Percentiles rank a stretch among this genome's conserved stretches.
Conservation (phyloP, 2,888 invertebrate species). For the Thereva unica region DNA sequence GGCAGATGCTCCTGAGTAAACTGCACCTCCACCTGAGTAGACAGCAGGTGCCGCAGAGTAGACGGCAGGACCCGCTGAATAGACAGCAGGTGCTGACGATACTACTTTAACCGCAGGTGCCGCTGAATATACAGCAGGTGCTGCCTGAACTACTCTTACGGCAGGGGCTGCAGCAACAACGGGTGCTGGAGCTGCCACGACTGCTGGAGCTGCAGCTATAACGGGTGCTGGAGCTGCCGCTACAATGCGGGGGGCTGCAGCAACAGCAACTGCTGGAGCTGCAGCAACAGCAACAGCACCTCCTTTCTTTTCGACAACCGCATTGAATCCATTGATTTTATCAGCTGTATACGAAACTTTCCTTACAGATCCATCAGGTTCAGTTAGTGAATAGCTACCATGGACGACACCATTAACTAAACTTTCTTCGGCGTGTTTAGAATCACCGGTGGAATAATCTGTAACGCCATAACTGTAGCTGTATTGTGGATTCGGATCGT, state of each 20-base stretch:
- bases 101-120: slow-evolving; percentile 45
- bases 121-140: slow-evolving; percentile 46
- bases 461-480: slow-evolving; percentile 71
- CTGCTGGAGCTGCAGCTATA: slow-evolving; percentile 43
- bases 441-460: slow-evolving; percentile 67
- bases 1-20: slow-evolving; percentile 41
- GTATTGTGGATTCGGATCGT: slow-evolving; percentile 63
- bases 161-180: slow-evolving; percentile 41
- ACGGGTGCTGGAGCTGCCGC: slow-evolving; percentile 24
- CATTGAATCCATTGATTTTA: slow-evolving; percentile 70
- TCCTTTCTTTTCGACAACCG: slow-evolving; percentile 64
- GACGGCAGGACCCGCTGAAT: slow-evolving; percentile 38
- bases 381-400: slow-evolving; percentile 66
- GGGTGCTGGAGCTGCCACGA: slow-evolving; percentile 34
- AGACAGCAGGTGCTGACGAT: slow-evolving; percentile 35
- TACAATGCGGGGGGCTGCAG: not conserved
- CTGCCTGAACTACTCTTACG: slow-evolving; percentile 46
- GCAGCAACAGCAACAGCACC: slow-evolving; percentile 45
- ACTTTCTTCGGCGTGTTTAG: slow-evolving; percentile 61
- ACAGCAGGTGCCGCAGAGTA: slow-evolving; percentile 32
- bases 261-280: slow-evolving; percentile 23
- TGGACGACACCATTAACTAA: slow-evolving; percentile 68
- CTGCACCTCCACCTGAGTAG: slow-evolving; percentile 2
- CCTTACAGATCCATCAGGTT: slow-evolving; percentile 67
- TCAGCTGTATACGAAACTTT: slow-evolving; percentile 69